Conservation (phyloP, 2,888 invertebrate species). For the Spisula subtruncata region DNA sequence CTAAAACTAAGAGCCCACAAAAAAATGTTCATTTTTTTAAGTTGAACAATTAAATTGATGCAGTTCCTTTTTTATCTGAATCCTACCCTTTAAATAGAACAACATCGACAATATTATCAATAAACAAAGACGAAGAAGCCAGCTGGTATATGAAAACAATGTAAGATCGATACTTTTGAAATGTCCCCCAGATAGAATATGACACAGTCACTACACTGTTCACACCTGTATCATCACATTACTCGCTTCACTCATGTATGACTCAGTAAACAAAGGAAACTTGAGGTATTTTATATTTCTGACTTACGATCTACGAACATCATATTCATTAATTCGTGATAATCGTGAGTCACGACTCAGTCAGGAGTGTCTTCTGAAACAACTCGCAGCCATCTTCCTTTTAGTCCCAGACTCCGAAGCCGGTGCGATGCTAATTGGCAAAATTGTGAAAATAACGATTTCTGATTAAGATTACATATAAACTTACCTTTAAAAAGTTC, state of each 20-base stretch:
- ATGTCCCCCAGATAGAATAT: conserved; percentile 37
- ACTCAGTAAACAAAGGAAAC: not conserved
- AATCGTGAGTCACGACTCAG: conserved; percentile 38
- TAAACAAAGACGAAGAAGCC: conserved; percentile 6
- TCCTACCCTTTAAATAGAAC: not conserved
- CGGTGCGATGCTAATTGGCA: conserved; percentile 32
- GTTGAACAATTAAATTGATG: too few species aligned
- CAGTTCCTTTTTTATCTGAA: too few species aligned
- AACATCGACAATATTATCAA: not conserved
- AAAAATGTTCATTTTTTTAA: too few species aligned
- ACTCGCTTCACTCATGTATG: not conserved
- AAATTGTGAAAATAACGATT: conserved; percentile 15
- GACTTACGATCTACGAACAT: not conserved
- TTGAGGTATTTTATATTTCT: not conserved
- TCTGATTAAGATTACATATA: not conserved
- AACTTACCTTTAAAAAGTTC: conserved; percentile 22
- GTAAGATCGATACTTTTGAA: conserved; percentile 39
- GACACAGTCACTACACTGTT: conserved; percentile 27
- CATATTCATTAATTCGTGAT: not conserved
- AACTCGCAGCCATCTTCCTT: conserved; percentile 46
- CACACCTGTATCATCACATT: conserved; percentile 21
- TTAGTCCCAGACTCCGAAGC: conserved; percentile 48
- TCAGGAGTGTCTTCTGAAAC: conserved; percentile 44
- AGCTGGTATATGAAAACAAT: conserved; percentile 27
- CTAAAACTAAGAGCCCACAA: too few species aligned